Conservation (phyloP, 2,797 vertebrate species). For the Acanthis flammea region DNA sequence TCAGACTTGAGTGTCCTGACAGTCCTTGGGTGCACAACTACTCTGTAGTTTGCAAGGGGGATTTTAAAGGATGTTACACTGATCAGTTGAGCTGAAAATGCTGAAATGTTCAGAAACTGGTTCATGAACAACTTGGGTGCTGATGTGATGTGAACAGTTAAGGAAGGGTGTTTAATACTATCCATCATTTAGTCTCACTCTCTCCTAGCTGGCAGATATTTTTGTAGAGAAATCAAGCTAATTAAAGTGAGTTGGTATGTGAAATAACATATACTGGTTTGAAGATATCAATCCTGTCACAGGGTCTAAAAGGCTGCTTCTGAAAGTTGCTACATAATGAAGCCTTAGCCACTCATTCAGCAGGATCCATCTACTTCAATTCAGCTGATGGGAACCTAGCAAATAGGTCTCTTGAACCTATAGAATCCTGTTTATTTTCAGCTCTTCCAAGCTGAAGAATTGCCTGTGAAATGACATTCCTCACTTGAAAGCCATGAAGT, state of each 20-base stretch:
- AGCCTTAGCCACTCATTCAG: neutral
- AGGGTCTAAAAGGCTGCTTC: neutral
- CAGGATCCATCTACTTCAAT: neutral
- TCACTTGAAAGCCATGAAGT: neutral
- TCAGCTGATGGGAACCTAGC: neutral
- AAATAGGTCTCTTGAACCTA: neutral
- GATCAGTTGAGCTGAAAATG: neutral
- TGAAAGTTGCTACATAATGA: neutral
- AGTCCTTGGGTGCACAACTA: neutral
- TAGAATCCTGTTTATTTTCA: neutral
- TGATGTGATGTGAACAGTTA: fast-evolving
- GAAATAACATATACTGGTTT: neutral
- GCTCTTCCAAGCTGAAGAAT: neutral
- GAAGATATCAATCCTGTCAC: neutral
- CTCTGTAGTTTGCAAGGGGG: neutral
- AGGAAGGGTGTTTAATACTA: neutral
- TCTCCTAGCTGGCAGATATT: neutral
- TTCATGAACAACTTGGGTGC: neutral
- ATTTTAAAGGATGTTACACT: neutral
- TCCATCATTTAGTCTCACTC: neutral
- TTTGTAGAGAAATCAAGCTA: neutral
- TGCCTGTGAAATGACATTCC: neutral
- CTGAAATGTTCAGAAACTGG: neutral
- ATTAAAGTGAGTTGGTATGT: neutral
- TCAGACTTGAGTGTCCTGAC: neutral